phyloP scores from a whole-genome alignment of 2,113 vertebrate genomes.

The Aix galericulata region DNA sequence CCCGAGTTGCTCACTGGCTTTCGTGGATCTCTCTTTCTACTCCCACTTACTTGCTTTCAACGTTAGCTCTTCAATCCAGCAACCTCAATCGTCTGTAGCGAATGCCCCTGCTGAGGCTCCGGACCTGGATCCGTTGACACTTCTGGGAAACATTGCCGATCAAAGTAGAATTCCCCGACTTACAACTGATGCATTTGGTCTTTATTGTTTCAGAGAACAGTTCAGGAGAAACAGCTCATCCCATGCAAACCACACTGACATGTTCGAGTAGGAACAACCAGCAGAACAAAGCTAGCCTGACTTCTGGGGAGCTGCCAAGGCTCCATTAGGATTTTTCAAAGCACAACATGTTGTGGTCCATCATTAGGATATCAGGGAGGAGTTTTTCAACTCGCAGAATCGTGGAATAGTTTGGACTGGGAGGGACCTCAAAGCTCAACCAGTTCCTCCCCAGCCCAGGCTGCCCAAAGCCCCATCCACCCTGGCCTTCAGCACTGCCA shows the following conservation, averaged over 20 bases:
- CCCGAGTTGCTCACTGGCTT: background rate
- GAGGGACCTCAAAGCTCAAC: too few species aligned
- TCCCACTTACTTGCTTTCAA: background rate
- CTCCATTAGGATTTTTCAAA: background rate
- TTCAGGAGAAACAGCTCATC: slow-evolving; percentile 24
- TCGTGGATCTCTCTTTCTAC: background rate
- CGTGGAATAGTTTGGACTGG: too few species aligned
- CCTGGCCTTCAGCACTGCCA: too few species aligned
- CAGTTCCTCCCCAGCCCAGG: too few species aligned
- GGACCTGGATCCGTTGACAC: background rate
- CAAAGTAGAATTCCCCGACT: background rate
- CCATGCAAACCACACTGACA: background rate
- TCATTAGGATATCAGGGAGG: background rate
- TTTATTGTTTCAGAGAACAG: background rate
- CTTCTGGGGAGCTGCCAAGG: slow-evolving; percentile 26
- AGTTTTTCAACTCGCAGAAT: background rate
- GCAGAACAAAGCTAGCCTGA: background rate
- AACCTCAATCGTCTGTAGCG: background rate
- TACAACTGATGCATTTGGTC: background rate
- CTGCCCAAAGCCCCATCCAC: too few species aligned
- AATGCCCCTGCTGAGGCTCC: background rate
- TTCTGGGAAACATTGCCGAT: background rate
- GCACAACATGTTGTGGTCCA: slow-evolving; percentile 40
- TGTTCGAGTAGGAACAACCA: background rate
- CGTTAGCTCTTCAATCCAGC: background rate